Base-by-base conservation (phyloP, 2,113 vertebrate genomes). In the Sinocyclocheilus grahami region DNA sequence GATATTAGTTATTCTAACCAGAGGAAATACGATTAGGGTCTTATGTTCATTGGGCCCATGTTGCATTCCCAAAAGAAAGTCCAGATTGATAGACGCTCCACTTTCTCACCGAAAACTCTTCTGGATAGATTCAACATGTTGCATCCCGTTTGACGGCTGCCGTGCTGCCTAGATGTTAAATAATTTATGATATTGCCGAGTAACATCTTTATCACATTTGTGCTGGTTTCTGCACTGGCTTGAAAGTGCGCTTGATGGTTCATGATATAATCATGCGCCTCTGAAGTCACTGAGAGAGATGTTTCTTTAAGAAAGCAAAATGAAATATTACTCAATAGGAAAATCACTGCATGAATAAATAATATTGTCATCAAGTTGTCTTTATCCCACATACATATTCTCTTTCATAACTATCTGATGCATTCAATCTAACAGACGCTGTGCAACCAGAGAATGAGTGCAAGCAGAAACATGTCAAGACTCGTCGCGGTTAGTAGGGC, bases 1-100 rank as follows among this genome's bases (percentile, higher is more conserved):
- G 65, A 46, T 91, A 92, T 93, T 93, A 93, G 93, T 93, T 93
- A 93, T 94, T 93, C 91, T 82, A 88, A 89, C 90, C 90, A 89
- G 89, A 90, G 89, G 92, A 91, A 92, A 90, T 89, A 89, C 88
- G 88, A 93, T 94, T 94, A 93, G 88, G 60, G 89, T 93, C 90
- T 91, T 84, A 89, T 87, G 90, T 92, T 94, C 92, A 93, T 87
- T 86, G 90, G 86, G 92, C 90, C 91, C 90, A 71, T 67, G 86
- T 89, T 91, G 91, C 90, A 89, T 91, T 91, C 39, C 39, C 39
- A 42, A 42, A 42, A 42, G 39, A 42, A 42, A 42, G 6, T 42
- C 39, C 39, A 42, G 88, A 91, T 87, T 91, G 92, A 94, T 90
- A 91, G 88, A 39, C 18, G 85, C 53, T 67, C 14, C 72, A 89